phyloP scores from a whole-genome alignment of 2,888 invertebrate genomes.

The Coecobrya sp. region DNA sequence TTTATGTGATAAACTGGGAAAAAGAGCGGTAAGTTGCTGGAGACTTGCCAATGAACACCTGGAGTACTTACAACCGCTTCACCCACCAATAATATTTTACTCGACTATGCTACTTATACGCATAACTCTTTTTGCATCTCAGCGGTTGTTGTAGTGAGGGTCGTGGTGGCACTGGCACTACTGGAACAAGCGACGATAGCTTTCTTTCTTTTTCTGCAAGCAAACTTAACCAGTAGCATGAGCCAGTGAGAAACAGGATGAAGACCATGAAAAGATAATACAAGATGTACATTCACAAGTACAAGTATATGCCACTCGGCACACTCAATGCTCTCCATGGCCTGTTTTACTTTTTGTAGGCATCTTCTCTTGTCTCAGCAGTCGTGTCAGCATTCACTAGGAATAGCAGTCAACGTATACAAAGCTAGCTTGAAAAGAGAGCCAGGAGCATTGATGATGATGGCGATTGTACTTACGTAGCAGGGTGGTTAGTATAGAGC shows the following conservation, averaged over 20 bases:
- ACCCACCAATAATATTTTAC: slow-evolving; percentile 58
- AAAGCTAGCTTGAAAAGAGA: not conserved
- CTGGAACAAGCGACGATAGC: slow-evolving; percentile 25
- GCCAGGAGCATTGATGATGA: slow-evolving; percentile 36
- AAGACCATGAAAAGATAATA: slow-evolving; percentile 59
- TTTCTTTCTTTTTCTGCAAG: not conserved
- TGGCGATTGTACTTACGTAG: slow-evolving; percentile 21
- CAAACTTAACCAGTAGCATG: not conserved
- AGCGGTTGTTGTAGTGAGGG: not conserved
- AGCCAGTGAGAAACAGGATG: not conserved
- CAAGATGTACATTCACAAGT: slow-evolving; percentile 6
- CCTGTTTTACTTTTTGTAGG: slow-evolving; percentile 36
- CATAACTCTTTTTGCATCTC: slow-evolving; percentile 27
- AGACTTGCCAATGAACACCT: slow-evolving; percentile 80
- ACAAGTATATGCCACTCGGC: not conserved
- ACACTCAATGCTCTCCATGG: slow-evolving; percentile 20
- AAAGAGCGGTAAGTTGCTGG: slow-evolving; percentile 72
- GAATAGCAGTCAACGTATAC: not conserved
- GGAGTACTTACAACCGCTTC: slow-evolving; percentile 73
- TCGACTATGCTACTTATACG: not conserved
- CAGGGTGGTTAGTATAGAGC: not conserved
- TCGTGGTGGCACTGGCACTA: not conserved
- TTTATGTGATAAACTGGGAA: slow-evolving; percentile 80
- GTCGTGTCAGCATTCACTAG: slow-evolving; percentile 46
- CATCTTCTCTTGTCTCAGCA: slow-evolving; percentile 46